A percentile compares a stretch with the other conserved stretches of the same genome.
phyloP scores from a whole-genome alignment of 2,113 vertebrate species.

The Aleadryas rufinucha region DNA sequence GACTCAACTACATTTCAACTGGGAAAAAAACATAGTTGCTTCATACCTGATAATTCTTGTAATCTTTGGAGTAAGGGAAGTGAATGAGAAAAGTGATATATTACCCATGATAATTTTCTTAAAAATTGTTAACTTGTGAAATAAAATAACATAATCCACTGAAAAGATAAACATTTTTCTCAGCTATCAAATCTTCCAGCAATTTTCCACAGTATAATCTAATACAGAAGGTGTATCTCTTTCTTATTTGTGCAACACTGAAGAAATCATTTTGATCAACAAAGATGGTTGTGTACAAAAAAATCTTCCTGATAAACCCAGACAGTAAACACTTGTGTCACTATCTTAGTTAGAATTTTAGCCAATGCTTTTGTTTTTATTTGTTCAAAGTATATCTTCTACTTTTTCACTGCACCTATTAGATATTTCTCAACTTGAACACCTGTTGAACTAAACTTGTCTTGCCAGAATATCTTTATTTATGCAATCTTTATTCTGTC shows the following conservation, averaged over 20 bases:
- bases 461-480: constrained; percentile 72
- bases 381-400: constrained; percentile 46
- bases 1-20: background rate
- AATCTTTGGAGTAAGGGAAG: background rate
- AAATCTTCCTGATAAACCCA: constrained; percentile 21
- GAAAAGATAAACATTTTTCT: constrained; percentile 51
- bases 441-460: constrained; percentile 69
- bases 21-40: background rate
- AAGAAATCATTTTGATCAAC: background rate
- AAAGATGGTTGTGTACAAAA: background rate
- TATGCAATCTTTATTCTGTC: constrained; percentile 72
- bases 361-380: constrained; percentile 58
- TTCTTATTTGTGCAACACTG: background rate
- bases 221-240: background rate
- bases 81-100: background rate
- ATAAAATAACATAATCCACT: constrained; percentile 6
- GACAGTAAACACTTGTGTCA: constrained; percentile 51
- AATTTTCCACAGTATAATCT: background rate
- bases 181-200: background rate
- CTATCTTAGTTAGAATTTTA: constrained; percentile 59
- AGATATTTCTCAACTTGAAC: constrained; percentile 64
- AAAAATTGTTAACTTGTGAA: background rate
- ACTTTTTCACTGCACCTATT: constrained; percentile 56
- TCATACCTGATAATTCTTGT: background rate
- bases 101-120: background rate